Conservation (phyloP, 2,113 vertebrate genomes). For the Abramis brama region DNA sequence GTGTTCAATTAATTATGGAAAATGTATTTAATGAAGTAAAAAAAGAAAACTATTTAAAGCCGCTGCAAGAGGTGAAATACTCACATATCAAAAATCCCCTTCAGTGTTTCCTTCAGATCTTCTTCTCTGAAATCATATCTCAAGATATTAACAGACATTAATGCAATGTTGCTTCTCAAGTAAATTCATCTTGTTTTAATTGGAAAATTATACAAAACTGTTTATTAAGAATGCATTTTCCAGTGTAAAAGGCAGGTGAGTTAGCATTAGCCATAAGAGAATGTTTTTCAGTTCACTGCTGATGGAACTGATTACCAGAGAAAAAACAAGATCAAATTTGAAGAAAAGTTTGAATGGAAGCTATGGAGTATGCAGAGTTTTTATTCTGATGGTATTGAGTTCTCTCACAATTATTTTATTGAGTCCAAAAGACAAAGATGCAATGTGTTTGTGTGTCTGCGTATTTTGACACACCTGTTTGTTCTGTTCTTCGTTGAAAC, state of each 20-base stretch:
- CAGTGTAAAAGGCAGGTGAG: no score
- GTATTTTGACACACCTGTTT: background rate
- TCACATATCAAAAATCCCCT: conserved; percentile 73
- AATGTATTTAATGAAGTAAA: background rate
- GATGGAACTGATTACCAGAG: no score
- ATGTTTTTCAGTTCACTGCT: no score
- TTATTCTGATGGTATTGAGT: background rate
- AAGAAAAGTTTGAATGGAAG: background rate
- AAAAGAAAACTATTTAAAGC: background rate
- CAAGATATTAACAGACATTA: conserved; percentile 1
- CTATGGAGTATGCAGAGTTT: background rate
- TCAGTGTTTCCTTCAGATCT: conserved; percentile 68
- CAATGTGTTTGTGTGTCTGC: background rate
- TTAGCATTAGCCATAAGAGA: no score
- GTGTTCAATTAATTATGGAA: no score
- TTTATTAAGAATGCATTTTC: no score
- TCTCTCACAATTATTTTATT: no score
- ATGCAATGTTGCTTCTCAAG: no score
- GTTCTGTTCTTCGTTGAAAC: conserved; percentile 59
- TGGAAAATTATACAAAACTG: no score
- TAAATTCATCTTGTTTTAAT: no score
- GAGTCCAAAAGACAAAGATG: background rate
- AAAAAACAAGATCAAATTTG: no score
- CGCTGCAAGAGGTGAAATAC: conserved; percentile 23
- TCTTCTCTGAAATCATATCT: conserved; percentile 68